Evolutionary conservation across 92 coral and sea anemone species (phyloP), one percentile per base, ranked within the genome.

Genomic region (Palythoa grandiflora): DNA sequence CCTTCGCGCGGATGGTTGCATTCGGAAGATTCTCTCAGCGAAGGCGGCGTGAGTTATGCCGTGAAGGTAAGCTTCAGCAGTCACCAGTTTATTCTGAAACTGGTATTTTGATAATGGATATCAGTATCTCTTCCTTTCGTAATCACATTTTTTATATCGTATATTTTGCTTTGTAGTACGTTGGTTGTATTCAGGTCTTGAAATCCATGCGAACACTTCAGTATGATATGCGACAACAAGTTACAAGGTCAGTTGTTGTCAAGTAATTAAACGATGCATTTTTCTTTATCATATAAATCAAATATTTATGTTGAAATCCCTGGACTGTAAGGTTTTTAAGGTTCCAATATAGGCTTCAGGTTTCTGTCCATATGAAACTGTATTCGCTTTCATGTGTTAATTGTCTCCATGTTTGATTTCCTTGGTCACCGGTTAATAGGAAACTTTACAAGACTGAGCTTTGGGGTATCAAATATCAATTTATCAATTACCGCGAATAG

Each of bases 11-110:
- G 99, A 50, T 97, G 99, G 99, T 94, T 97, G 20, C 99, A 97
- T 73, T 91, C 99, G 0, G 99, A 96, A 60, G 95, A 94, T 40
- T 94, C 98, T 53, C 88, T 97, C 39, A 90, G 90, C 38, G 99
- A 95, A 66, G 99, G 99, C 14, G 99, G 99, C 3, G 99, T 97
- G 87, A 95, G 99, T 68, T 97, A 97, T 53, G 99, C 99, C 20
- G 96, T 97, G 39, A 92, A 90, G 92, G 99, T 96, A 83, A 52
- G 95, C 80, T 66, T 39, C 92, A 44, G 72, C 44, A 65, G 1
- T 74, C 75, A n/a, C 28, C 19, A 17, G 39, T 38, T 78, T 8
- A 44, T 36, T 35, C 75, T 70, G 37, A 19, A 68, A 35, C 38
- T 19, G 14, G 5, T 19, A 68, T 19, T 68, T 19, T 20, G 11